Base-by-base conservation (phyloP, 1,140 invertebrate genomes). In the Bombus soroeensis region DNA sequence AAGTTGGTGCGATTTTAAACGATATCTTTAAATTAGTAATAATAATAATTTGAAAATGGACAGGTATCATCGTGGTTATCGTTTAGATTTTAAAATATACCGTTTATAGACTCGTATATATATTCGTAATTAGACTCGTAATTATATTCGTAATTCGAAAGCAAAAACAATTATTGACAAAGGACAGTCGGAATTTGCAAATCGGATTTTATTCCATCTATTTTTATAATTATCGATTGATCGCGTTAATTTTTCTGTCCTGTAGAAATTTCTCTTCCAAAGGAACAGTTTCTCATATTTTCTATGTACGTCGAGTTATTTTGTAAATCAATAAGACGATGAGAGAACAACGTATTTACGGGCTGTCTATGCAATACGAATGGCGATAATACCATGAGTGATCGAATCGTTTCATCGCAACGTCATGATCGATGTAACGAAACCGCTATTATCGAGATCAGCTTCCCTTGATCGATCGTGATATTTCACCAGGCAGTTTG, bases 371-470 rank as follows among this genome's bases (percentile, higher is more conserved):
- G 41, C 22, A 32, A 68, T 47, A 53, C 12, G 39, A 72, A 71
- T n/a, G 47, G 28, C 34, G 79, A 81, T 37, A n/a, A 73, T 59
- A 41, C 37, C 79, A 32, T 15, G 73, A 76, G 32, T 32, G 73
- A 76, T 47, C 15, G 62, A 41, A 68, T 68, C 34, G 41, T 76
- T 76, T 83, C 59, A 25, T 76, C 32, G 12, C 25, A 18, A 25
- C 32, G 25, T 53, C 22, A 34, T 75, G 72, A 64, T 66, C 43
- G 72, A 68, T 32, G 73, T 53, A 68, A 83, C 47, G 22, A 39
- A 18, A 32, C 13, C 25, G 59, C 18, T 53, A 53, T 71, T 41
- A 53, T 39, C 37, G 62, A 57, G 74, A 83, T 78, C 28, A 57
- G 57, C 18, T 41, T 47, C 15, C 25, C 34, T 41, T 62, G 62